Evolutionary conservation across 23 tunicate species (phyloP), one percentile per base, ranked within the genome.

Genomic region (Clavelina lepadiformis): DNA sequence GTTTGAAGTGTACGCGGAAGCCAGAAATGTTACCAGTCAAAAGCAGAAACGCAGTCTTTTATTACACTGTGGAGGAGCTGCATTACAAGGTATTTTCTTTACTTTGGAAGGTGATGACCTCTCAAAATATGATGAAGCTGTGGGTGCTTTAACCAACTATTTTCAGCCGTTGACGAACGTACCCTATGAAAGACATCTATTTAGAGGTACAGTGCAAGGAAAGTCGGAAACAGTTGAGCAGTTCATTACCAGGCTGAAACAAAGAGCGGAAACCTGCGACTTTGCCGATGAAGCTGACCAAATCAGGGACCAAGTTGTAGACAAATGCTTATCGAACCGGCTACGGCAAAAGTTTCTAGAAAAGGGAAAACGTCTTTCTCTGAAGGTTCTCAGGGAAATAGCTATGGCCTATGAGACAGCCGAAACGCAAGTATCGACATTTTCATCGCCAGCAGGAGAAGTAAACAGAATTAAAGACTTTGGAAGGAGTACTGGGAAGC

Each of bases 141-240:
- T n/a, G n/a, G n/a, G n/a, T n/a, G n/a, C n/a, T n/a, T n/a, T n/a
- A n/a, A n/a, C n/a, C n/a, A n/a, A n/a, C n/a, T n/a, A n/a, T n/a
- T n/a, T n/a, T n/a, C n/a, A n/a, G n/a, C n/a, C n/a, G n/a, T n/a
- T n/a, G n/a, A n/a, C n/a, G n/a, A n/a, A 53, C 21, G 5, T 53
- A 8, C 58, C 58, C 23, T n/a, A 53, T n/a, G 58, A 53, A 53
- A 53, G 58, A 27, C 58, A 53, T n/a, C 6, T 53, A 8, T 53
- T 53, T n/a, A 24, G 58, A 6, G 23, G 15, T n/a, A n/a, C 6
- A 5, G 5, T 27, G 6, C 15, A 13, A 8, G 26, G 21, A 53
- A 24, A 24, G 5, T 6, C 20, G 21, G 58, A 53, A 53, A 53
- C 58, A 6, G 20, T 53, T 6, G 58, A 53, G 6, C 21, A n/a